Conservation (phyloP, 2,797 vertebrate species). For the Austrolebias charrua region DNA sequence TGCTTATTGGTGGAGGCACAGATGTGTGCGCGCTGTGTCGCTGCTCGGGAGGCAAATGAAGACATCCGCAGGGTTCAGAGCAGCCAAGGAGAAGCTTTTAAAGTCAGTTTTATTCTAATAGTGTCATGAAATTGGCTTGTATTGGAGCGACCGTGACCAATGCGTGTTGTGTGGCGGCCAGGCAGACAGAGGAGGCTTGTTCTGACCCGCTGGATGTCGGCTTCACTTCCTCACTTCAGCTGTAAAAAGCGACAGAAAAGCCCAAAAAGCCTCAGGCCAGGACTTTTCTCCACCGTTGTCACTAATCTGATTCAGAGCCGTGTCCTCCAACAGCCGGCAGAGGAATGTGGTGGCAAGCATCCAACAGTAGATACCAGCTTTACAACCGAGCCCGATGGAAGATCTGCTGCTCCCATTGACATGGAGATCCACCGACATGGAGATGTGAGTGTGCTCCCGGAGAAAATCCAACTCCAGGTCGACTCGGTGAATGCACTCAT, state of each 20-base stretch:
- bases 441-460: conserved; percentile 12
- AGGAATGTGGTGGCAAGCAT: conserved; percentile 49
- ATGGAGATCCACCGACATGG: too few species aligned
- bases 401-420: conserved; percentile 26
- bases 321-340: conserved; percentile 43
- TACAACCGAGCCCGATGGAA: conserved; percentile 33
- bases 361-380: conserved; percentile 2
- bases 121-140: conserved; percentile 66
- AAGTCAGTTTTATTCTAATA: conserved; percentile 44
- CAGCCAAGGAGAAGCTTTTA: conserved; percentile 29
- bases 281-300: conserved; percentile 57
- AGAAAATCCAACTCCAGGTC: too few species aligned
- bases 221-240: conserved; percentile 35
- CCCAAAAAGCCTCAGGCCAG: conserved; percentile 54
- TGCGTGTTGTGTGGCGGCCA: conserved; percentile 25
- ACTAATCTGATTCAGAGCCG: conserved; percentile 71
- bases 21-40: conserved; percentile 38
- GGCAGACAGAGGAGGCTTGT: conserved; percentile 62
- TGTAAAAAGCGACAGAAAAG: conserved; percentile 25
- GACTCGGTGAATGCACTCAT: too few species aligned
- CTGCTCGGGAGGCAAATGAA: conserved; percentile 70
- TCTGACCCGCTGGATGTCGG: conserved; percentile 52
- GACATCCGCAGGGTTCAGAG: conserved; percentile 45
- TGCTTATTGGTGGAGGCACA: conserved; percentile 73
- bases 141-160: conserved; percentile 50